Evolutionary conservation across 1,140 invertebrate species (phyloP).

Genomic region (Chironomus tepperi): DNA sequence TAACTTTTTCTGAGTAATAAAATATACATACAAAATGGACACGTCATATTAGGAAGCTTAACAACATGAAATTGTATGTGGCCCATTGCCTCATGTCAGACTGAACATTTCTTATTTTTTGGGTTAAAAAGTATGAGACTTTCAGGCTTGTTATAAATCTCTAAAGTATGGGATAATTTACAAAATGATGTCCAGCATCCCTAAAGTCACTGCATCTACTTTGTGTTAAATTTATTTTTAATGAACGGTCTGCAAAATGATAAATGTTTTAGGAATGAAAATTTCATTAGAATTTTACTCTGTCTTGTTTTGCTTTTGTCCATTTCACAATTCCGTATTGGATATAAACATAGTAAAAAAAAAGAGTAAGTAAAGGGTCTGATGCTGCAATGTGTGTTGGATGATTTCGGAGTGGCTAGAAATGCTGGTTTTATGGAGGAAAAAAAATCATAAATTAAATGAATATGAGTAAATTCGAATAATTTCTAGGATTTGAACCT

Average conservation of each 20-base stretch:
- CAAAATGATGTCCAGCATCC: not conserved
- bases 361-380: no score
- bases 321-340: not conserved
- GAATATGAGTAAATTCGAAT: no score
- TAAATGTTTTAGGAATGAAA: constrained; percentile 19
- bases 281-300: constrained; percentile 12
- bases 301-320: not conserved
- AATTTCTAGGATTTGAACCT: no score
- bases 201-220: not conserved
- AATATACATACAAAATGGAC: constrained; percentile 22
- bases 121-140: not conserved
- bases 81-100: not conserved
- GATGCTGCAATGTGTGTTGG: no score
- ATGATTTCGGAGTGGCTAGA: no score
- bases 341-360: no score
- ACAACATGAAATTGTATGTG: not conserved
- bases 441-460: no score
- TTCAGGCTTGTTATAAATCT: not conserved
- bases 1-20: not conserved
- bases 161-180: not conserved
- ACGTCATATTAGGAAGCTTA: constrained; percentile 18
- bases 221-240: constrained; percentile 6
- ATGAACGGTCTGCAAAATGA: constrained; percentile 16
- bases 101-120: no score
- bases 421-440: no score